Evolutionary conservation across 2,888 invertebrate genomes (phyloP).

Genomic region (Junonia oenone): DNA sequence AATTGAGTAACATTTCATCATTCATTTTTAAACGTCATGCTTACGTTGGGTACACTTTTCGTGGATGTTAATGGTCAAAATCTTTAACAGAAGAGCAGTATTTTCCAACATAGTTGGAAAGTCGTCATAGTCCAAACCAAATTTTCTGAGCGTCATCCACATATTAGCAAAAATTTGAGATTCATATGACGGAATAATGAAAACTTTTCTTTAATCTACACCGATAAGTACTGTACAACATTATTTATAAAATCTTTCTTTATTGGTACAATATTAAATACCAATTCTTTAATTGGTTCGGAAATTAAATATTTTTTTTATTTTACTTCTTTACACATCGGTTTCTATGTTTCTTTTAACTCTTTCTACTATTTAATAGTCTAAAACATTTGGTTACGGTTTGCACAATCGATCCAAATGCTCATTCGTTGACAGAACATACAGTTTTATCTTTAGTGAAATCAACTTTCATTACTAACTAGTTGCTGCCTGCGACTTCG

Average conservation of each 20-base stretch:
- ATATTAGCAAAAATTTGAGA: neutral
- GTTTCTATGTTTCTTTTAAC: no score
- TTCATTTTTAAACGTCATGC: no score
- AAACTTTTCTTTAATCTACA: no score
- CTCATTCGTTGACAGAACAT: neutral
- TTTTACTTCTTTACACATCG: neutral
- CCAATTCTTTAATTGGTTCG: no score
- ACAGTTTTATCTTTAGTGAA: constrained; percentile 33
- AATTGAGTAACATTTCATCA: no score
- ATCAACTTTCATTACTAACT: constrained; percentile 8
- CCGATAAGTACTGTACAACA: no score
- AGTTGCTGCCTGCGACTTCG: no score
- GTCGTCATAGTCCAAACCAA: constrained; percentile 9
- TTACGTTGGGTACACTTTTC: no score
- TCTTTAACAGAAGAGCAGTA: constrained; percentile 7
- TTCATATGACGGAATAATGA: neutral
- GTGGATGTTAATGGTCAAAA: constrained; percentile 13
- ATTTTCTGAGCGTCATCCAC: constrained; percentile 4
- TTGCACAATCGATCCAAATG: neutral
- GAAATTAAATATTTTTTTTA: neutral
- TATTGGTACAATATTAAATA: neutral
- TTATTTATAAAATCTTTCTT: no score
- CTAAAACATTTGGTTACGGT: neutral
- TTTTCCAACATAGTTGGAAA: constrained; percentile 14
- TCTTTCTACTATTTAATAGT: neutral